A percentile compares a stretch with the other conserved stretches of the same genome.
Conservation (phyloP, 2,888 invertebrate species). For the Rotaria socialis region DNA sequence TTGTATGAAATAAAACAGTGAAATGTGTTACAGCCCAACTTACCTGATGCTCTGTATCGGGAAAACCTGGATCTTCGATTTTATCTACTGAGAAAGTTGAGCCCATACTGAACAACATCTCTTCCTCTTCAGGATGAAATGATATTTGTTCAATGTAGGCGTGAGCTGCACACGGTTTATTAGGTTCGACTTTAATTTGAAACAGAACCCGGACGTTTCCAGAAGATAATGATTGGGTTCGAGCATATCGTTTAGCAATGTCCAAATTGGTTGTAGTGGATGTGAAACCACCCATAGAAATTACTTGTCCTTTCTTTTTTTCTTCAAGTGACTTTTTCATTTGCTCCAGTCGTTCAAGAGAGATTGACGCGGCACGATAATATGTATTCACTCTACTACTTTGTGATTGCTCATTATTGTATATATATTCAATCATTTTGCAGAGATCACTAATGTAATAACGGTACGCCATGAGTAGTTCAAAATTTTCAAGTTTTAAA, state of each 20-base stretch:
- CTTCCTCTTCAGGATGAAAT: conserved; percentile 3
- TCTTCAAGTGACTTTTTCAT: not conserved
- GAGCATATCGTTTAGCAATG: not conserved
- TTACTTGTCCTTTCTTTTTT: not conserved
- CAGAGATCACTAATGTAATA: not conserved
- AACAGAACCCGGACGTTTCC: not conserved
- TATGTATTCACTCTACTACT: not conserved
- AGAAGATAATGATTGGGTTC: not conserved
- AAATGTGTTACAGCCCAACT: too few relatives aligned
- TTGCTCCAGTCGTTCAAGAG: not conserved
- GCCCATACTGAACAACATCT: not conserved
- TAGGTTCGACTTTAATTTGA: not conserved
- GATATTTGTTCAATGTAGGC: not conserved
- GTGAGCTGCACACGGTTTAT: not conserved
- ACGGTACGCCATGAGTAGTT: too few relatives aligned
- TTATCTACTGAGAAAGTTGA: not conserved
- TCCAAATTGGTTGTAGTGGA: not conserved
- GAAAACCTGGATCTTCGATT: not conserved
- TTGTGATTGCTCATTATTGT: not conserved
- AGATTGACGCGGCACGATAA: not conserved
- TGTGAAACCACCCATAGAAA: not conserved
- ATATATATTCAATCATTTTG: not conserved
- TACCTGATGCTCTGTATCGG: not conserved
- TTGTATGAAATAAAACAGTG: too few relatives aligned
- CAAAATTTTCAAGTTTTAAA: not conserved